Conservation (phyloP, 2,797 vertebrate genomes). For the Alectoris magna region DNA sequence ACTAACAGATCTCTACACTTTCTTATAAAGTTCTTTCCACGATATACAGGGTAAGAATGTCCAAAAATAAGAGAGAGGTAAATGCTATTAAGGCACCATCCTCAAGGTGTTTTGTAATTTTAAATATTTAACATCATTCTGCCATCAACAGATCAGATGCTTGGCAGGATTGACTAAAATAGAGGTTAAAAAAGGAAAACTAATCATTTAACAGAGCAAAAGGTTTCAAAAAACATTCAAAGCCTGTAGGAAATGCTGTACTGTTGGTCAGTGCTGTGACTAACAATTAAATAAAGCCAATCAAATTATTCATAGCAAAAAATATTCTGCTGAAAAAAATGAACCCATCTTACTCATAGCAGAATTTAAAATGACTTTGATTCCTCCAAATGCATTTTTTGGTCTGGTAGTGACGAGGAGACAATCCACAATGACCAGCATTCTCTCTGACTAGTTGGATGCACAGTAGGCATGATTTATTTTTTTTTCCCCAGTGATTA, state of each 20-base stretch:
- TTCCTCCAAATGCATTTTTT: neutral
- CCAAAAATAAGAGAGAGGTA: neutral
- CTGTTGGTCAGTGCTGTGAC: slow-evolving; percentile 34
- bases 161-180: neutral
- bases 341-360: neutral
- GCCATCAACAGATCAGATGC: neutral
- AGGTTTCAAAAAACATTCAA: slow-evolving; percentile 4
- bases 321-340: slow-evolving; percentile 43
- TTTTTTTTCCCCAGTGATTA: neutral
- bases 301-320: slow-evolving; percentile 41
- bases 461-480: neutral
- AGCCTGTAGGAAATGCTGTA: neutral
- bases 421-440: neutral
- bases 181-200: slow-evolving; percentile 45
- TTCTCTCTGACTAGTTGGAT: neutral
- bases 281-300: slow-evolving; percentile 53
- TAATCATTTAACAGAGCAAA: slow-evolving; percentile 34
- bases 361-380: neutral
- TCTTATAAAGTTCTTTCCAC: neutral
- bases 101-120: neutral
- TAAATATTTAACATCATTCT: slow-evolving; percentile 5
- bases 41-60: neutral
- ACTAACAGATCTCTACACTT: neutral
- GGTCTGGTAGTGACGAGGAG: neutral
- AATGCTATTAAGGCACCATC: neutral